Evolutionary conservation across 1,140 invertebrate species (phyloP).

Genomic region (Bacillus rossius): DNA sequence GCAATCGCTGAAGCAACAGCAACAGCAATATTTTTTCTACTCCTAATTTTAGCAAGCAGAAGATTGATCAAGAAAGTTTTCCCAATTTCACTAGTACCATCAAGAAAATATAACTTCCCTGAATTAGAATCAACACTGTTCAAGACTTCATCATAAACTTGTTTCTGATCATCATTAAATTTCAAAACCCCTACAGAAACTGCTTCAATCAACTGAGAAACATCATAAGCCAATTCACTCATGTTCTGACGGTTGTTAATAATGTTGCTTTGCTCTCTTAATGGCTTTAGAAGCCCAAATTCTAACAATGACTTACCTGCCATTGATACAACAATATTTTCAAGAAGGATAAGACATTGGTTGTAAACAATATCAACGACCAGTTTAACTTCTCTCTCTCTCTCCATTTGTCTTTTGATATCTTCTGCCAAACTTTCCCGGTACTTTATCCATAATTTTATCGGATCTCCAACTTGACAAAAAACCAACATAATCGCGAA

Average conservation of each 20-base stretch:
- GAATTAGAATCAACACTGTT: too few species aligned
- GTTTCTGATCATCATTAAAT: not conserved
- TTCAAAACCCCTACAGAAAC: not conserved
- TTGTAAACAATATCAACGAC: not conserved
- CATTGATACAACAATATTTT: not conserved
- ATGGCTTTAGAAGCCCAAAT: not conserved
- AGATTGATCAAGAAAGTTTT: too few species aligned
- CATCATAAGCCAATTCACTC: conserved; percentile 1
- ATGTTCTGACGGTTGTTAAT: not conserved
- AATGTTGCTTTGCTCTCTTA: not conserved
- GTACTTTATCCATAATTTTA: too few species aligned
- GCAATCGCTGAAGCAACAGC: conserved; percentile 50
- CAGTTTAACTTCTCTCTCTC: conserved; percentile 9
- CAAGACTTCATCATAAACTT: not conserved
- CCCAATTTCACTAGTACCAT: too few species aligned
- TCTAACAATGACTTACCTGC: not conserved
- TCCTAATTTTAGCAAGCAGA: too few species aligned
- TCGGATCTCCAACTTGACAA: too few species aligned
- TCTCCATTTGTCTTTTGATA: too few species aligned
- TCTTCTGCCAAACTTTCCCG: too few species aligned
- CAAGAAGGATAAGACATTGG: not conserved
- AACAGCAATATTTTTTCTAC: conserved; percentile 30
- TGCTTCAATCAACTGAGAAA: not conserved
- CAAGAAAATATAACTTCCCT: too few species aligned
- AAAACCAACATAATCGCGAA: conserved; percentile 2